Percentiles rank a stretch among this genome's conserved stretches.
phyloP scores from a whole-genome alignment of 2,113 vertebrate species.

The Delphinus delphis region DNA sequence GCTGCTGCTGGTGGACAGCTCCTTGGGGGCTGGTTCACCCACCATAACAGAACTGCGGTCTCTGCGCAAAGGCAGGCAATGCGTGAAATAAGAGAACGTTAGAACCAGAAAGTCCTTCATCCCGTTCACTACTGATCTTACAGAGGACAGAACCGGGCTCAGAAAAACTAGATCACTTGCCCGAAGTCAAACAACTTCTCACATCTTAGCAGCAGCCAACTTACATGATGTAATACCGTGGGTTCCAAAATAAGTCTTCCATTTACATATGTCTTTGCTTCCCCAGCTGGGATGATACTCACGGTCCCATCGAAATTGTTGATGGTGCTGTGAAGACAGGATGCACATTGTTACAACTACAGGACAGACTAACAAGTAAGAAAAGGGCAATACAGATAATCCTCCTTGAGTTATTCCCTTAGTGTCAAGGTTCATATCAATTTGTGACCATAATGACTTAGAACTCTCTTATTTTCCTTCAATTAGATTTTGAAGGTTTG shows the following conservation, averaged over 20 bases:
- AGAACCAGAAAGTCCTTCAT: neutral
- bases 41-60: neutral
- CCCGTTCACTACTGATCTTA: neutral
- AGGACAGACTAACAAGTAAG: neutral
- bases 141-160: neutral
- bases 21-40: neutral
- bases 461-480: neutral
- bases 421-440: neutral
- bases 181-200: neutral
- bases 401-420: neutral
- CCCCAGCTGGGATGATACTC: constrained; percentile 87
- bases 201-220: constrained; percentile 35
- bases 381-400: neutral
- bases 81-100: neutral
- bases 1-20: neutral
- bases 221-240: constrained; percentile 93
- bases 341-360: neutral
- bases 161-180: neutral
- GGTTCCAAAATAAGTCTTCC: constrained; percentile 88
- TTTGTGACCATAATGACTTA: neutral
- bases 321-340: constrained; percentile 87
- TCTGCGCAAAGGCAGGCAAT: neutral
- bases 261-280: constrained; percentile 94
- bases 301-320: constrained; percentile 86
- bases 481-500: neutral